A percentile compares a stretch with the other conserved stretches of the same genome.
Conservation (phyloP, 2,797 vertebrate species). For the Centropyge bicolor region DNA sequence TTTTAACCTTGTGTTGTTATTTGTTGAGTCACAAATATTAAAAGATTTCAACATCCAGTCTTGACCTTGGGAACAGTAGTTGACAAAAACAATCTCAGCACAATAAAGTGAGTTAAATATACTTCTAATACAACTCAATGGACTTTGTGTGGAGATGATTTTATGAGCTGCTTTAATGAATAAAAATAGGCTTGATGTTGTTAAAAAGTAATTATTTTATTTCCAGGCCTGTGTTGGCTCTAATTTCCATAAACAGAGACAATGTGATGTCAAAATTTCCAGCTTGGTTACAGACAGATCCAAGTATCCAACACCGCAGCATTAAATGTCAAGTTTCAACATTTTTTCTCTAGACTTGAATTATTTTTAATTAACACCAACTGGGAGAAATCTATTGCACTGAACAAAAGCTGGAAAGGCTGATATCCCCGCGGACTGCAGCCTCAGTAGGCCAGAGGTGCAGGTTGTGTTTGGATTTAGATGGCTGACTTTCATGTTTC, state of each 20-base stretch:
- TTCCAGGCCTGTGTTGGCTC: neutral
- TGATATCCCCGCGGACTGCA: neutral
- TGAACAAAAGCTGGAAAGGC: neutral
- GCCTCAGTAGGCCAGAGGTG: slow-evolving; percentile 4
- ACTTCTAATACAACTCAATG: neutral
- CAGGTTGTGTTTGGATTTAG: slow-evolving; percentile 28
- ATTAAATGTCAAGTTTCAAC: slow-evolving; percentile 24
- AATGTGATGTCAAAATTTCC: slow-evolving; percentile 24
- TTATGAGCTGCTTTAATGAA: neutral
- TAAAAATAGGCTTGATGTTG: neutral
- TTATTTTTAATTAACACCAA: slow-evolving; percentile 8
- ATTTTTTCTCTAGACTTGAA: slow-evolving; percentile 1
- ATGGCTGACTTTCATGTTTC: slow-evolving; percentile 25
- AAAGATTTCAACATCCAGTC: neutral
- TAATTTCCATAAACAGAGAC: neutral
- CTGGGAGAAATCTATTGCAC: slow-evolving; percentile 6
- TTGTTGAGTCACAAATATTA: neutral
- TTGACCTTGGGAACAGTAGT: too few relatives aligned
- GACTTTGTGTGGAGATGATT: neutral
- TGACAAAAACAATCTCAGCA: too few relatives aligned
- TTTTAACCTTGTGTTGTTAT: too few relatives aligned
- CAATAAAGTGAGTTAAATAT: neutral
- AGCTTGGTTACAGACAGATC: slow-evolving; percentile 16
- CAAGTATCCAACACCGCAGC: slow-evolving; percentile 7
- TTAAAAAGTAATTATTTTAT: slow-evolving; percentile 18